Evolutionary conservation across 2,113 vertebrate genomes (phyloP).

Genomic region (Columbina picui): DNA sequence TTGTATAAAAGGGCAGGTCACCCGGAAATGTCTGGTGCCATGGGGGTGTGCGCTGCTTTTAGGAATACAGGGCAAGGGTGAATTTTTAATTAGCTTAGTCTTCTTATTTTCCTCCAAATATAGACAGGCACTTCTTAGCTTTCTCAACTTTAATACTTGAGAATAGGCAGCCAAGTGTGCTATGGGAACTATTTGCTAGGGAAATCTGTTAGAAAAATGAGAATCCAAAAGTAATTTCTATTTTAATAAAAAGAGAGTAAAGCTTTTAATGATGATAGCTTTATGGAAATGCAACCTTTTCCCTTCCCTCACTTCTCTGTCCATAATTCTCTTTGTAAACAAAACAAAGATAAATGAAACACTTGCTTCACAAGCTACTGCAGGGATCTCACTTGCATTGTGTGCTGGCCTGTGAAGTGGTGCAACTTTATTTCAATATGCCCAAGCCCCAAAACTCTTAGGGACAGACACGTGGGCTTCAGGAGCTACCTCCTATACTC

Average conservation of each 20-base stretch:
- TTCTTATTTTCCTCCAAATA: constrained; percentile 7
- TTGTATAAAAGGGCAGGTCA: not conserved
- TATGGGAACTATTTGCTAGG: not conserved
- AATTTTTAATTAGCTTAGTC: constrained; percentile 16
- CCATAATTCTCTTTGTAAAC: not conserved
- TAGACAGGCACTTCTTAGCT: not conserved
- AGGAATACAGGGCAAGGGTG: not conserved
- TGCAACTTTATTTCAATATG: not conserved
- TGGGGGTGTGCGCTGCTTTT: not conserved
- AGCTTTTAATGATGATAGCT: not conserved
- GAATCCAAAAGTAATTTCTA: not conserved
- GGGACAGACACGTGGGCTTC: not conserved
- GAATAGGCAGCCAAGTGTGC: not conserved
- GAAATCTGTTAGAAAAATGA: not conserved
- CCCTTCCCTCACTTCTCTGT: not conserved
- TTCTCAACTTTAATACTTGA: not conserved
- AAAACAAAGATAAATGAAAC: not conserved
- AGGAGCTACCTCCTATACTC: not conserved
- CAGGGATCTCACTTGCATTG: not conserved
- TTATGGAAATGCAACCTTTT: not conserved
- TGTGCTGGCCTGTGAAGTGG: not conserved
- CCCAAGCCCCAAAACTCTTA: not conserved
- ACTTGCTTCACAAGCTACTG: not conserved
- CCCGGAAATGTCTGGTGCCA: not conserved
- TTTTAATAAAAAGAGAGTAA: constrained; percentile 25